Evolutionary conservation across 64 coral and sea anemone genomes (phyloP).

Genomic region (Montipora foliosa): DNA sequence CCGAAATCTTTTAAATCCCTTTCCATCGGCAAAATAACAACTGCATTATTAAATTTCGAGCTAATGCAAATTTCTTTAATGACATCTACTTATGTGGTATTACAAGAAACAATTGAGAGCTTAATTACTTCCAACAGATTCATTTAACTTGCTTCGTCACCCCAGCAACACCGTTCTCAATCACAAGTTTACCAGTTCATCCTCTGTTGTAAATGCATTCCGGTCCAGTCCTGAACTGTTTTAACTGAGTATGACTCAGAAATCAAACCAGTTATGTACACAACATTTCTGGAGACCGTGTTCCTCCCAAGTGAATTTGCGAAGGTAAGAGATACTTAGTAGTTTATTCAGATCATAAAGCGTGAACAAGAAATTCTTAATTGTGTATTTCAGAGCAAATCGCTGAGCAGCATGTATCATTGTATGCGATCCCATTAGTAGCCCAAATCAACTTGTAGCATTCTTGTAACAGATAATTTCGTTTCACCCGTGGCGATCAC

Average conservation of each 20-base stretch:
- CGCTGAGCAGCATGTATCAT: too few species aligned
- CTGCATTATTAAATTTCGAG: neutral
- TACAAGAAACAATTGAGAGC: neutral
- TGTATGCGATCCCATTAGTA: too few species aligned
- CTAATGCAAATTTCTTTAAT: slow-evolving; percentile 33
- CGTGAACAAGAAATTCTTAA: neutral
- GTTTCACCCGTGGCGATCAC: too few species aligned
- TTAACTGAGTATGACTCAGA: neutral
- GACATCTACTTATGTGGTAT: neutral
- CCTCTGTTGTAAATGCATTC: too few species aligned
- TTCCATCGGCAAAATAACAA: neutral
- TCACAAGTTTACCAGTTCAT: too few species aligned
- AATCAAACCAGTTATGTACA: slow-evolving; percentile 1
- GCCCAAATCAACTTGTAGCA: too few species aligned
- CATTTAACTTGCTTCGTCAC: slow-evolving; percentile 12
- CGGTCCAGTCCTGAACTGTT: neutral
- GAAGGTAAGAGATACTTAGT: neutral
- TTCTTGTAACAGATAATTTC: too few species aligned
- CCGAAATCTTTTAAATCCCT: too few species aligned
- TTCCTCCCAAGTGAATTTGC: slow-evolving; percentile 22
- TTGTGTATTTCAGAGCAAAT: too few species aligned
- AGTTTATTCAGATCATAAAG: neutral
- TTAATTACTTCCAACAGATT: slow-evolving; percentile 12
- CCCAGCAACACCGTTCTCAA: neutral
- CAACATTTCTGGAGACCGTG: slow-evolving; percentile 30